These are phyloP conservation scores for Pecten maximus DNA, from an alignment of 2,888 invertebrate species.

Conservation along the genomic window DNA sequence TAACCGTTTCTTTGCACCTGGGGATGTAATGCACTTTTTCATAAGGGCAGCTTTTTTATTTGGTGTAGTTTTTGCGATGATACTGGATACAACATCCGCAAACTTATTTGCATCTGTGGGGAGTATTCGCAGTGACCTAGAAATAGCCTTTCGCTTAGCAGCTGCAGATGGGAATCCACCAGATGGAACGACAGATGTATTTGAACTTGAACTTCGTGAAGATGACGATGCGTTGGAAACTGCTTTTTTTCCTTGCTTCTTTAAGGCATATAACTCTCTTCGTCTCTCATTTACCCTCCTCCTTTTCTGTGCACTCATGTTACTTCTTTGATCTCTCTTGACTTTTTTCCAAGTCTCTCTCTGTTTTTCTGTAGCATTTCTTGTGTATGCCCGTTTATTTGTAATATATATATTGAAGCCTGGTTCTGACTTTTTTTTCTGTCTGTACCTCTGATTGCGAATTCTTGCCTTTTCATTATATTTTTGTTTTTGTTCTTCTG, in stretches of 20 bases:
- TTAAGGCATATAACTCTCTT: not conserved
- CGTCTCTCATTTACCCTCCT: slow-evolving; percentile 38
- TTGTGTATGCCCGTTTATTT: slow-evolving; percentile 47
- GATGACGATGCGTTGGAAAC: not conserved
- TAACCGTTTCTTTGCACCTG: slow-evolving; percentile 33
- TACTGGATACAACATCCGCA: slow-evolving; percentile 44
- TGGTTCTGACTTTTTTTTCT: slow-evolving; percentile 15
- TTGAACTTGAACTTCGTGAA: too few species aligned
- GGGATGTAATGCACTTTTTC: slow-evolving; percentile 31
- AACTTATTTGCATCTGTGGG: slow-evolving; percentile 42
- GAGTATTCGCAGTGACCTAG: not conserved
- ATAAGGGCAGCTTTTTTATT: slow-evolving; percentile 45
- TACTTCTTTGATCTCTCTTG: slow-evolving; percentile 33
- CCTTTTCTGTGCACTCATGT: slow-evolving; percentile 32
- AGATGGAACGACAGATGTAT: too few species aligned
- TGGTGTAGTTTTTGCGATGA: slow-evolving; percentile 43
- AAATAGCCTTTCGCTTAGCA: slow-evolving; percentile 37
- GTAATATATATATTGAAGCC: slow-evolving; percentile 15
- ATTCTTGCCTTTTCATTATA: slow-evolving; percentile 26
- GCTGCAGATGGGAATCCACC: not conserved
- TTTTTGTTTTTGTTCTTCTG: not conserved
- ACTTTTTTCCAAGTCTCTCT: slow-evolving; percentile 41
- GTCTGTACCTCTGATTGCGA: slow-evolving; percentile 22
- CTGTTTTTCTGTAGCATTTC: slow-evolving; percentile 43
- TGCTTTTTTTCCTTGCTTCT: not conserved